Conservation (phyloP, 1,140 invertebrate species). For the Macrobrachium rosenbergii region DNA sequence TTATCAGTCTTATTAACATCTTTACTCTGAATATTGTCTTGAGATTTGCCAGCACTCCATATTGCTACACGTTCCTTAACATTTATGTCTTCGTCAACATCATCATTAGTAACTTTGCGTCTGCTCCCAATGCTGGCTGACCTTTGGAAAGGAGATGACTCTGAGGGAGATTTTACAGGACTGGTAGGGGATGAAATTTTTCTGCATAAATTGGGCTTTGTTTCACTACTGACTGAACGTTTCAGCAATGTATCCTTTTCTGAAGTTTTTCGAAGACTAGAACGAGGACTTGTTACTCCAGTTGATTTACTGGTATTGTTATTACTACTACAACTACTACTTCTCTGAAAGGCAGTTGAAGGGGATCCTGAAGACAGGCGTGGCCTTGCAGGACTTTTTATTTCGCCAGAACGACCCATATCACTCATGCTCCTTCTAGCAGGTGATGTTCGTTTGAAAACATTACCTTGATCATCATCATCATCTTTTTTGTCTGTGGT, state of each 20-base stretch:
- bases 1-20: not conserved
- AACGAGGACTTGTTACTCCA: slow-evolving; percentile 17
- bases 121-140: slow-evolving; percentile 33
- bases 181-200: slow-evolving; percentile 48
- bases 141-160: slow-evolving; percentile 27
- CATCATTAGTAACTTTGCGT: slow-evolving; percentile 16
- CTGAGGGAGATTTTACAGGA: slow-evolving; percentile 37
- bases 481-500: slow-evolving; percentile 27
- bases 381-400: slow-evolving; percentile 48
- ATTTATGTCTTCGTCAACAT: slow-evolving; percentile 68
- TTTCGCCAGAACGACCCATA: slow-evolving; percentile 43
- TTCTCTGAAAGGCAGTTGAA: slow-evolving; percentile 28
- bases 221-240: slow-evolving; percentile 36
- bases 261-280: slow-evolving; percentile 21
- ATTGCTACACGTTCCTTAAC: slow-evolving; percentile 68
- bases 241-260: slow-evolving; percentile 31
- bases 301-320: slow-evolving; percentile 21
- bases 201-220: slow-evolving; percentile 43
- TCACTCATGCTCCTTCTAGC: slow-evolving; percentile 53
- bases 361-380: slow-evolving; percentile 45
- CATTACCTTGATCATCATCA: slow-evolving; percentile 12
- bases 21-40: slow-evolving; percentile 25
- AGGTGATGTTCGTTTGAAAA: slow-evolving; percentile 47
- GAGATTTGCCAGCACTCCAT: slow-evolving; percentile 56
- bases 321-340: slow-evolving; percentile 38